phyloP scores from a whole-genome alignment of 2,113 vertebrate genomes.

The Centrocercus urophasianus region DNA sequence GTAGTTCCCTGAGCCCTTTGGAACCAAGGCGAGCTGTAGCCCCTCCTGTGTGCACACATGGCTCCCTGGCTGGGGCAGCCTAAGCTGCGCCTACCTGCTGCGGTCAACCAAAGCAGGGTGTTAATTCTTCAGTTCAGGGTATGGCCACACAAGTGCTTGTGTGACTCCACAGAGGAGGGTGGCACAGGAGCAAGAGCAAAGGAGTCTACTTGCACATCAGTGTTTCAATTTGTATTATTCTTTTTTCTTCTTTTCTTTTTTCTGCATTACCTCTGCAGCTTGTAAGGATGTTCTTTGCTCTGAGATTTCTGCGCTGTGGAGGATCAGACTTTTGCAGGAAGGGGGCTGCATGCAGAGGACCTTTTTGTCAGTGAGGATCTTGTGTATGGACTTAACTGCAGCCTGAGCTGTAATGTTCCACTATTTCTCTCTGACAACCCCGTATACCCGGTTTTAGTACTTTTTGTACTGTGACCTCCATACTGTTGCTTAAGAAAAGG shows the following conservation, averaged over 20 bases:
- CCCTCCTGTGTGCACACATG: background rate
- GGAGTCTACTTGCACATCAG: background rate
- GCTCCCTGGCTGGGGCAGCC: slow-evolving; percentile 9
- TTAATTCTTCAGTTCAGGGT: background rate
- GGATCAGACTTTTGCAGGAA: background rate
- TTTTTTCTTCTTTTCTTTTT: background rate
- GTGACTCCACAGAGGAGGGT: background rate
- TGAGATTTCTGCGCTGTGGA: background rate
- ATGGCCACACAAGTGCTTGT: background rate
- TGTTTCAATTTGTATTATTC: background rate
- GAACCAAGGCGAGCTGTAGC: background rate
- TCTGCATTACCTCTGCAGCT: background rate
- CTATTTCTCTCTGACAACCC: background rate
- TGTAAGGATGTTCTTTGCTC: rapidly evolving
- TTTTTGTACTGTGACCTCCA: background rate
- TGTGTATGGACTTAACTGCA: background rate
- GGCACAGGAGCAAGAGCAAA: background rate
- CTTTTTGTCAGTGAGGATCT: background rate
- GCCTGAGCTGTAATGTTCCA: background rate
- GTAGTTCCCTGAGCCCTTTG: background rate
- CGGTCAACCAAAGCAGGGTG: slow-evolving; percentile 7
- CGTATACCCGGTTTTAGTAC: background rate
- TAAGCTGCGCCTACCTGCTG: background rate
- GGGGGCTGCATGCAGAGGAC: rapidly evolving
- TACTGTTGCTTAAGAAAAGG: background rate